Conservation (phyloP, 2,888 invertebrate species). For the Choristoneura rosaceana region DNA sequence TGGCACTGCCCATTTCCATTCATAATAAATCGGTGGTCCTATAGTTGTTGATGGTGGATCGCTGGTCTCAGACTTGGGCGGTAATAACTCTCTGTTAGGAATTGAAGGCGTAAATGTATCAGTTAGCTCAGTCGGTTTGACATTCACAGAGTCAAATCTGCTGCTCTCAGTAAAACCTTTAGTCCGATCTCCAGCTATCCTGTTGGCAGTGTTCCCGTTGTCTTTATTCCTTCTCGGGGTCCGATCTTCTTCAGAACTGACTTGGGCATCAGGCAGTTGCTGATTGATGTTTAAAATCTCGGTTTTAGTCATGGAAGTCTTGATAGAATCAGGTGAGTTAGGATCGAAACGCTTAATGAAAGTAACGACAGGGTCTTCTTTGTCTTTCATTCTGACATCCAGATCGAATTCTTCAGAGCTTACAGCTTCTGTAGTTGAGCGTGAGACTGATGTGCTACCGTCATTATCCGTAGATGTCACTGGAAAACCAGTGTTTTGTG, state of each 20-base stretch:
- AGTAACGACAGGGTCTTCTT: constrained; percentile 66
- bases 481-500: constrained; percentile 46
- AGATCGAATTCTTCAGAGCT: constrained; percentile 56
- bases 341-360: constrained; percentile 82
- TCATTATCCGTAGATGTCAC: constrained; percentile 58
- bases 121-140: constrained; percentile 54
- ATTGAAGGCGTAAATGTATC: constrained; percentile 49
- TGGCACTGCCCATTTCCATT: constrained; percentile 88
- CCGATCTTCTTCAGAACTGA: constrained; percentile 73
- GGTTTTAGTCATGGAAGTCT: constrained; percentile 72
- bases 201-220: constrained; percentile 63
- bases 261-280: constrained; percentile 71
- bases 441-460: constrained; percentile 56
- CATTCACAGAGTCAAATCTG: constrained; percentile 66
- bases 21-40: constrained; percentile 87
- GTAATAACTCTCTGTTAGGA: constrained; percentile 75
- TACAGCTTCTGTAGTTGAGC: constrained; percentile 58
- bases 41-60: constrained; percentile 78
- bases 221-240: constrained; percentile 68
- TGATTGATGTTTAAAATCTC: constrained; percentile 74
- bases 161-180: constrained; percentile 59
- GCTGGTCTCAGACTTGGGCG: constrained; percentile 81
- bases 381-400: constrained; percentile 55
- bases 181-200: constrained; percentile 59
- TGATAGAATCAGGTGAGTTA: constrained; percentile 67